These are phyloP conservation scores for Leptodactylus fuscus DNA, from an alignment of 2,113 vertebrate genomes.

Conservation along the genomic window DNA sequence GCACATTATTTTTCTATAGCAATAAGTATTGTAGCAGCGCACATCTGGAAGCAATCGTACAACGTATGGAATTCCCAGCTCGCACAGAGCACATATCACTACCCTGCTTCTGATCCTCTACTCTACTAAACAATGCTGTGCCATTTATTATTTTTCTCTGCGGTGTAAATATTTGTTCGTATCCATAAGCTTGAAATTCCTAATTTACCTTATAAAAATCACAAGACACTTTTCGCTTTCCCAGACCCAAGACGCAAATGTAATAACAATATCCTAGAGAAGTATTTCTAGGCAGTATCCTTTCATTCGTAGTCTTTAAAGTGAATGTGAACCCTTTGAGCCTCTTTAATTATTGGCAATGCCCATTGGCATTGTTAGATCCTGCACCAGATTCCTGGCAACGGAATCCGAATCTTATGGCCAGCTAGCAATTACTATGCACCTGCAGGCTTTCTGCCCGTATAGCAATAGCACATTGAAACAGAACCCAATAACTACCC, in stretches of 20 bases:
- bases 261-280: neutral
- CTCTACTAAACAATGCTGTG: neutral
- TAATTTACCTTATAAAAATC: neutral
- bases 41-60: constrained; percentile 58
- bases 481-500: neutral
- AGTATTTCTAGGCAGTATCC: neutral
- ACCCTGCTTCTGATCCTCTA: neutral
- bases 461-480: neutral
- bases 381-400: neutral
- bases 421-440: neutral
- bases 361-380: neutral
- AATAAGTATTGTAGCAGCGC: constrained; percentile 52
- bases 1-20: constrained; percentile 56
- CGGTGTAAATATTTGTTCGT: constrained; percentile 2
- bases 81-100: constrained; percentile 46
- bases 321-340: neutral
- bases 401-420: neutral
- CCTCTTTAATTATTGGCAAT: neutral
- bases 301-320: neutral
- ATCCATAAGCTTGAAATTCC: neutral
- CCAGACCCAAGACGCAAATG: neutral
- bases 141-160: constrained; percentile 6
- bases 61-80: constrained; percentile 52
- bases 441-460: neutral
- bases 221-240: neutral